These are phyloP conservation scores for Ferrisia virgata DNA, from an alignment of 2,888 invertebrate genomes.

Conservation along the genomic window DNA sequence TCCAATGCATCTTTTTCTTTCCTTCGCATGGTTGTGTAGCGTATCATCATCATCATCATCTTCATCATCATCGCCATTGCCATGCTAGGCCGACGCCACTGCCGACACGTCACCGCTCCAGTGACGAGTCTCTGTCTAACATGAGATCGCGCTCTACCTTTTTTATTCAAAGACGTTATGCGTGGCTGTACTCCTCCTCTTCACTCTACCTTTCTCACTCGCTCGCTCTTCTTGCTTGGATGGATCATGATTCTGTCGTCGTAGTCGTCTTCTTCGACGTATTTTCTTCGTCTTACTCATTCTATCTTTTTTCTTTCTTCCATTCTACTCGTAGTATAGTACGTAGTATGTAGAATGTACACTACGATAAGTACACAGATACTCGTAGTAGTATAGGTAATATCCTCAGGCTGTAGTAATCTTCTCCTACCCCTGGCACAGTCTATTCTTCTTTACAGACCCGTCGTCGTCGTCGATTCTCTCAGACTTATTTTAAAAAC, in stretches of 20 bases:
- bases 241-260: background rate
- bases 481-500: background rate
- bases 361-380: no score
- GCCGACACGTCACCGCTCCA: background rate
- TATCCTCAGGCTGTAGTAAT: background rate
- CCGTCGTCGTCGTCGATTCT: background rate
- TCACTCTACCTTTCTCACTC: no score
- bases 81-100: background rate
- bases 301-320: background rate
- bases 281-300: no score
- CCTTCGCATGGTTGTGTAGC: background rate
- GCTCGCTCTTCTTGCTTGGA: background rate
- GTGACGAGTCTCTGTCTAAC: background rate
- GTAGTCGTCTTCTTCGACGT: background rate
- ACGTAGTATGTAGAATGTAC: background rate
- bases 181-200: background rate
- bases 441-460: background rate
- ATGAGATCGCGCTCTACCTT: background rate
- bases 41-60: background rate
- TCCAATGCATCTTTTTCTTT: conserved; percentile 5
- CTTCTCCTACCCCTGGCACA: background rate
- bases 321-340: background rate
- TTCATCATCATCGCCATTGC: no score
- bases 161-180: background rate
- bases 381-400: no score